phyloP scores from a whole-genome alignment of 2,113 vertebrate species.

The Canis aureus region DNA sequence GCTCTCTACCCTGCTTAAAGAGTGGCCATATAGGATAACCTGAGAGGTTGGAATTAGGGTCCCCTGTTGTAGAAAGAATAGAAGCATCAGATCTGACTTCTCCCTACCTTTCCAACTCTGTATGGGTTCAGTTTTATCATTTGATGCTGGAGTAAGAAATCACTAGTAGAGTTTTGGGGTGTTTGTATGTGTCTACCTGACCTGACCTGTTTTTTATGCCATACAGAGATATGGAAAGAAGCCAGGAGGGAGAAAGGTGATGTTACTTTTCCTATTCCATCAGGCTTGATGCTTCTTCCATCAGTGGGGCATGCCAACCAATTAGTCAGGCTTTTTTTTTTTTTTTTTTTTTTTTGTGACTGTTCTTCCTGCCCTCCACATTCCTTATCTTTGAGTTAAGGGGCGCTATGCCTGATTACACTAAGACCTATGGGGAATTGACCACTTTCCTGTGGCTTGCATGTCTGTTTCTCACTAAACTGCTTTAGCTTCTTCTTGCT shows the following conservation, averaged over 20 bases:
- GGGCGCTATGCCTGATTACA: background rate
- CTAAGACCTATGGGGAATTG: background rate
- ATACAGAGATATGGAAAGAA: background rate
- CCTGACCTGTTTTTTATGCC: background rate
- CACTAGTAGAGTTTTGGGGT: background rate
- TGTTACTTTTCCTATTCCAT: background rate
- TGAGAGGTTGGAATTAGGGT: background rate
- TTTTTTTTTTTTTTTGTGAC: accelerated
- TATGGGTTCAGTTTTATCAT: background rate
- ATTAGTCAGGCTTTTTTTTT: accelerated
- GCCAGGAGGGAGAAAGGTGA: background rate
- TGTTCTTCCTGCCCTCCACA: background rate
- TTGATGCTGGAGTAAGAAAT: background rate
- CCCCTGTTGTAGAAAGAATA: background rate
- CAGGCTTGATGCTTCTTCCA: background rate
- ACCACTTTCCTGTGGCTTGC: background rate
- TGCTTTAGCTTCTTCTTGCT: background rate
- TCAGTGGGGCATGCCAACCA: background rate
- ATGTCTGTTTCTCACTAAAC: background rate
- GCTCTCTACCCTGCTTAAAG: background rate
- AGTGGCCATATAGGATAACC: background rate
- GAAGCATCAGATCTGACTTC: background rate
- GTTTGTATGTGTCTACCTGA: background rate
- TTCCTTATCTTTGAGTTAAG: background rate
- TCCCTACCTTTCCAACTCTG: background rate